Base-by-base conservation (phyloP, 2,113 vertebrate species). In the Clarias gariepinus region DNA sequence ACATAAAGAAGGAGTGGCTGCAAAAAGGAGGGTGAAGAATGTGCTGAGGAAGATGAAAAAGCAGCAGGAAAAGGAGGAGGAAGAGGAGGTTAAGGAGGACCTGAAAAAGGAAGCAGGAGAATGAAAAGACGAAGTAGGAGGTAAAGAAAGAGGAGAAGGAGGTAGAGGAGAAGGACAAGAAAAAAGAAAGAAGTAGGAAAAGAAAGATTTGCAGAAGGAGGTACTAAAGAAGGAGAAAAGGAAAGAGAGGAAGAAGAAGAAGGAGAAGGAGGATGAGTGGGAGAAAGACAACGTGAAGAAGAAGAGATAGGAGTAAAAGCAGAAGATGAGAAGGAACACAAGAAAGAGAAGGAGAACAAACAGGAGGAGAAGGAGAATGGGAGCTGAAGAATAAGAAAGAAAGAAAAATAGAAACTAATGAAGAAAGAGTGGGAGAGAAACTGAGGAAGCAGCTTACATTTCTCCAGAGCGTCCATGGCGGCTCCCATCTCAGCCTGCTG, bases 401-500 rank as follows among this genome's bases (percentile, higher is more conserved):
- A 33, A n/a, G 19, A 47, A 63, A 57, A 78, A 36, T 64, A 33
- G 79, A 25, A 15, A 21, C 21, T 6, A 11, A 15, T 71, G 66
- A 69, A 64, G 71, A 68, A 73, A 69, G 41, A 76, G n/a, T n/a
- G n/a, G 69, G 64, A 81, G 23, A 47, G 71, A 33, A n/a, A 25
- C 33, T 36, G 25, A 74, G 60, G 6, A 74, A 61, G 58, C 10
- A 85, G n/a, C 98, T 98, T 95, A 99, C 98, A 99, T 98, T 99
- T 99, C 88, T 99, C 97, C 58, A 99, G 96, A 0, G 98, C 98
- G 10, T 99, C 98, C 97, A 99, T 98, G 66, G 98, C 98, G 36
- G 98, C 98, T 94, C 98, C 97, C 98, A 99, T 99, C 95, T 99
- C 98, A 0, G 98, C 98, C 95, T 99, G 98, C 89, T 99, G 98